These are phyloP conservation scores for Pteruthius melanotis DNA, from an alignment of 2,113 vertebrate species.

Conservation along the genomic window DNA sequence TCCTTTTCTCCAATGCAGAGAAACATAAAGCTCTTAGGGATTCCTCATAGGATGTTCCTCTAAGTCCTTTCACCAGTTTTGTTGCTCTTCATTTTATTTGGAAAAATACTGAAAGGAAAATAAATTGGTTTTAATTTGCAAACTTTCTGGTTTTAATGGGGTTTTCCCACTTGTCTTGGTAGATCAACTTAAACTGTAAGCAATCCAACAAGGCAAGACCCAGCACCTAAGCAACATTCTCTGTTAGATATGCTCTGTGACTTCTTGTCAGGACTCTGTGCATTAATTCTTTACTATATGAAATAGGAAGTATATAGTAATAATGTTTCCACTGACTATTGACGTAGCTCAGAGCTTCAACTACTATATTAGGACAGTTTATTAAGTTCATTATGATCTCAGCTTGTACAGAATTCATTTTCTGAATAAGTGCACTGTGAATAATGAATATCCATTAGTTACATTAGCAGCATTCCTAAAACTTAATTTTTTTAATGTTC, in stretches of 20 bases:
- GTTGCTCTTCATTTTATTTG: background rate
- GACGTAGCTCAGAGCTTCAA: background rate
- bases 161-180: background rate
- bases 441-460: background rate
- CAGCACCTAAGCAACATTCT: background rate
- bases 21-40: background rate
- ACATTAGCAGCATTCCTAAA: background rate
- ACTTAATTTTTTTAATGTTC: background rate
- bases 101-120: background rate
- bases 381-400: background rate
- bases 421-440: background rate
- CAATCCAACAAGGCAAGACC: background rate
- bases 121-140: rapidly evolving
- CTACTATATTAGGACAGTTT: background rate
- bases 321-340: background rate
- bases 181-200: background rate
- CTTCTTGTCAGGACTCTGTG: background rate
- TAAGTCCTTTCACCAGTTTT: background rate
- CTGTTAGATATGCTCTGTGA: background rate
- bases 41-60: rapidly evolving
- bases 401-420: background rate
- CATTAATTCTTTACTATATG: background rate
- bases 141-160: background rate
- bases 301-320: background rate
- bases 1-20: background rate